A percentile compares a stretch with the other conserved stretches of the same genome.
phyloP scores from a whole-genome alignment of 1,140 invertebrate species.

The Zaprionus camerounensis region DNA sequence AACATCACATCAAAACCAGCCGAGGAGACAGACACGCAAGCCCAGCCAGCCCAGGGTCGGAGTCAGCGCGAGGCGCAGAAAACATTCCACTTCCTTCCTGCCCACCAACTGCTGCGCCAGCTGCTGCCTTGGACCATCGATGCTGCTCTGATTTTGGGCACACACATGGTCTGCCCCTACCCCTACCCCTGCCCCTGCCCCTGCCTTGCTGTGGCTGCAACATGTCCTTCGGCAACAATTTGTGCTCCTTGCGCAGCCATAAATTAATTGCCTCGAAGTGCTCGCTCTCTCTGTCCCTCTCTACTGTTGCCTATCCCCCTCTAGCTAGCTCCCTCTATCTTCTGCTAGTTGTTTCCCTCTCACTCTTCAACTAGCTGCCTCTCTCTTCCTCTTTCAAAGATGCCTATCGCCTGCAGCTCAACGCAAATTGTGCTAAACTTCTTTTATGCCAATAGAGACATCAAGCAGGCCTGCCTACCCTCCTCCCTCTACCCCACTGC shows the following conservation, averaged over 20 bases:
- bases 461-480: slow-evolving; percentile 61
- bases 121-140: not conserved
- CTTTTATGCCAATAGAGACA: slow-evolving; percentile 76
- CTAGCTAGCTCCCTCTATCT: not conserved
- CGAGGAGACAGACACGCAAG: slow-evolving; percentile 59
- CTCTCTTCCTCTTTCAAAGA: not conserved
- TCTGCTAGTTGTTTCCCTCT: not conserved
- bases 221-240: slow-evolving; percentile 76
- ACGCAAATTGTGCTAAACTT: slow-evolving; percentile 49
- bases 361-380: not conserved
- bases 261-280: slow-evolving; percentile 66
- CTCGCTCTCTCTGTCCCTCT: not conserved
- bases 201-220: slow-evolving; percentile 9
- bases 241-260: slow-evolving; percentile 76
- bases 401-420: not conserved
- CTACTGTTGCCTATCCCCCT: not conserved
- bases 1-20: slow-evolving; percentile 17
- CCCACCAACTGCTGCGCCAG: not conserved
- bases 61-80: slow-evolving; percentile 65
- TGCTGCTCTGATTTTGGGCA: slow-evolving; percentile 56
- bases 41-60: slow-evolving; percentile 39
- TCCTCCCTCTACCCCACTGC: not conserved
- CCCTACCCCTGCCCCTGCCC: not conserved
- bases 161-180: not conserved
- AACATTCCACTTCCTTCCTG: slow-evolving; percentile 76